Evolutionary conservation across 2,797 vertebrate species (phyloP).

Genomic region (Takifugu rubripes): DNA sequence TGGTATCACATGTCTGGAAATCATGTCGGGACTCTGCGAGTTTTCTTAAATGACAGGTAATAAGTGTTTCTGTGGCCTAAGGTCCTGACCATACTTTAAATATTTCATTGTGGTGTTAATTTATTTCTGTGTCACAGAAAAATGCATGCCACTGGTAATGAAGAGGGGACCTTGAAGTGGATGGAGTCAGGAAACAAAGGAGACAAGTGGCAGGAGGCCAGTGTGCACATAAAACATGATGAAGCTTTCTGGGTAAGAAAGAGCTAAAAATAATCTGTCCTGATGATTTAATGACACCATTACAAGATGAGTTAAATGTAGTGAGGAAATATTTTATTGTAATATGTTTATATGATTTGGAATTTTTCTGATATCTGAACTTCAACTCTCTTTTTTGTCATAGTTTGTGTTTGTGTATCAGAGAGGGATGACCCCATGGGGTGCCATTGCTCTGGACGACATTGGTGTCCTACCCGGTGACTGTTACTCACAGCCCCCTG

Average conservation of each 20-base stretch:
- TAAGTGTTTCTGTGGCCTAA: not conserved
- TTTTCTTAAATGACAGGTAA: slow-evolving; percentile 73
- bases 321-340: not conserved
- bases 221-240: slow-evolving; percentile 42
- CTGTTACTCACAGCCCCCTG: slow-evolving; percentile 51
- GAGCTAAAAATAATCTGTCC: not conserved
- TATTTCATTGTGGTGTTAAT: not conserved
- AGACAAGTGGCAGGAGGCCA: slow-evolving; percentile 60
- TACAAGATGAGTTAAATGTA: not conserved
- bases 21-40: slow-evolving; percentile 65
- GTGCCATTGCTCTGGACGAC: slow-evolving; percentile 75
- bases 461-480: slow-evolving; percentile 39
- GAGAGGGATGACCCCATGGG: slow-evolving; percentile 48
- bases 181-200: slow-evolving; percentile 61
- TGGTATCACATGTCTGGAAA: slow-evolving; percentile 75
- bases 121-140: slow-evolving; percentile 38
- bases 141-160: slow-evolving; percentile 44
- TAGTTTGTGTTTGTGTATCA: slow-evolving; percentile 75
- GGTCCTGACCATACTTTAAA: not conserved
- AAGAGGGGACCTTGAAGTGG: slow-evolving; percentile 61
- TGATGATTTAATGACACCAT: not conserved
- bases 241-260: slow-evolving; percentile 75
- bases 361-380: not conserved
- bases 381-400: slow-evolving; percentile 15
- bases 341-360: not conserved